Percentiles rank a stretch among this genome's conserved stretches.
These are phyloP conservation scores for Pituophis catenifer DNA, from an alignment of 2,113 vertebrate species.

Conservation along the genomic window DNA sequence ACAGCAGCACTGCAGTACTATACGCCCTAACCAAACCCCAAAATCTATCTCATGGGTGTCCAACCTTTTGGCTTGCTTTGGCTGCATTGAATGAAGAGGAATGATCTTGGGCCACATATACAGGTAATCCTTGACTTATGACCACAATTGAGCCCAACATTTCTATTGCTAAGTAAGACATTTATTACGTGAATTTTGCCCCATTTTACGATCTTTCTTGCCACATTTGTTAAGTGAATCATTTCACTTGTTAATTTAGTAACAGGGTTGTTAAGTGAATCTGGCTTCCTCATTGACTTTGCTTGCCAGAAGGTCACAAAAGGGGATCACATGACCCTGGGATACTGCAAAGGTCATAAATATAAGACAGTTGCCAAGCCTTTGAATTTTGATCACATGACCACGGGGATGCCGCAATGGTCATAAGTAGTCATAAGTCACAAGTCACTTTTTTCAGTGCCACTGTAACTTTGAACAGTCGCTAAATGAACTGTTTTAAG, in stretches of 20 bases:
- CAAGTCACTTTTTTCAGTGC: neutral
- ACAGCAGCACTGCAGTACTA: neutral
- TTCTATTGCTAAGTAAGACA: neutral
- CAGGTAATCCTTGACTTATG: neutral
- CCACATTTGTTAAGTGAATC: neutral
- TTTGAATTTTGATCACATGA: neutral
- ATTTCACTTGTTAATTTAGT: neutral
- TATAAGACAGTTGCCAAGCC: neutral
- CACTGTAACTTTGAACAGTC: neutral
- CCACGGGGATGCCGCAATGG: neutral
- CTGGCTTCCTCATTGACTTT: neutral
- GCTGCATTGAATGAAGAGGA: neutral
- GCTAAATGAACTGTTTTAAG: neutral
- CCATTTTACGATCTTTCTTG: neutral
- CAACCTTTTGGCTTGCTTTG: neutral
- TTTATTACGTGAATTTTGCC: neutral
- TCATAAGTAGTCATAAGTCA: neutral
- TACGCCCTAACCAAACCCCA: neutral
- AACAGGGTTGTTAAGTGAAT: neutral
- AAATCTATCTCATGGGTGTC: neutral
- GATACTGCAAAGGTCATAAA: neutral
- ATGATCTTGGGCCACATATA: neutral
- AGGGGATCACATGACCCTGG: neutral
- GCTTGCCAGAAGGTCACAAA: neutral
- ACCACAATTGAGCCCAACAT: neutral